Evolutionary conservation across 2,888 invertebrate genomes (phyloP).

Genomic region (Hedya salicella): DNA sequence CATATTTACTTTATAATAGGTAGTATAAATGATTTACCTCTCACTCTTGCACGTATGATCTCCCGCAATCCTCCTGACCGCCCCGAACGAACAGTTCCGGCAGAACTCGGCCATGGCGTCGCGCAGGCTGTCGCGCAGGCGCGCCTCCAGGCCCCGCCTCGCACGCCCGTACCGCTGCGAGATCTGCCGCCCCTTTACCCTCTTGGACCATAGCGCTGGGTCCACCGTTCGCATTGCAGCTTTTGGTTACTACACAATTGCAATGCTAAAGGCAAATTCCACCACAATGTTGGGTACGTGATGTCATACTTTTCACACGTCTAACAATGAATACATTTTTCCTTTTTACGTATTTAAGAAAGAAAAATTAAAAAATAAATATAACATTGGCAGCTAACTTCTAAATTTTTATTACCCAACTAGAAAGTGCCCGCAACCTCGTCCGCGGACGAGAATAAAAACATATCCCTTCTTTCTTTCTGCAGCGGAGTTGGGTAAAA

Average conservation of each 20-base stretch:
- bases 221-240: slow-evolving; percentile 56
- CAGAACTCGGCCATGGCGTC: slow-evolving; percentile 51
- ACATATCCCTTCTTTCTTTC: too few relatives aligned
- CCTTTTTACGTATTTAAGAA: too few relatives aligned
- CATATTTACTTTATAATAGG: too few relatives aligned
- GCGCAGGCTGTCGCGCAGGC: slow-evolving; percentile 48
- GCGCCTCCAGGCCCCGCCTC: slow-evolving; percentile 44
- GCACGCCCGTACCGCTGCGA: slow-evolving; percentile 41
- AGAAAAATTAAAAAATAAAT: too few relatives aligned
- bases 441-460: too few relatives aligned
- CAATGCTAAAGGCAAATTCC: not conserved
- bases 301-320: too few relatives aligned
- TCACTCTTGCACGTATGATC: not conserved
- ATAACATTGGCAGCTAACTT: too few relatives aligned
- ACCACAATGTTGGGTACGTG: too few relatives aligned
- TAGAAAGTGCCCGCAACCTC: too few relatives aligned
- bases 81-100: slow-evolving; percentile 45
- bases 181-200: slow-evolving; percentile 37
- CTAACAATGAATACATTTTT: too few relatives aligned
- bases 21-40: slow-evolving; percentile 24
- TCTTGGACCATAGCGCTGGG: slow-evolving; percentile 51
- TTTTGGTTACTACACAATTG: not conserved
- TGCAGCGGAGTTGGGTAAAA: too few relatives aligned
- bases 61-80: slow-evolving; percentile 29
- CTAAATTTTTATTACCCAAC: too few relatives aligned